Evolutionary conservation across 2,888 invertebrate species (phyloP).

Genomic region (Tyria jacobaeae): DNA sequence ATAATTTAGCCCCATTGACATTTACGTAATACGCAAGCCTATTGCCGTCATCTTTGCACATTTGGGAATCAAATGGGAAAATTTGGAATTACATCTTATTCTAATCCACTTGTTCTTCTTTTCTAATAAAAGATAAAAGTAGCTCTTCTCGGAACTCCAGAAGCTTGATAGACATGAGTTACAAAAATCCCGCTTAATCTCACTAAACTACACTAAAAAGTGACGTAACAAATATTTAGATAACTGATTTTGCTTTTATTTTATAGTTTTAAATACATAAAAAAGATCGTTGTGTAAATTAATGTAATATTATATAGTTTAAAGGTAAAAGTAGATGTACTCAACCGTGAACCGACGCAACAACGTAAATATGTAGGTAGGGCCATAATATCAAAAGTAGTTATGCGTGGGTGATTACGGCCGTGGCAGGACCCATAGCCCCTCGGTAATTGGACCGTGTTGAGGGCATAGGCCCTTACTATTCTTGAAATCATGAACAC

Average conservation of each 20-base stretch:
- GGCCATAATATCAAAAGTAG: constrained; percentile 23
- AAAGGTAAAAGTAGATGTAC: constrained; percentile 5
- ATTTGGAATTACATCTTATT: too few species aligned
- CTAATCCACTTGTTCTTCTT: too few species aligned
- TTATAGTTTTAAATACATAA: not conserved
- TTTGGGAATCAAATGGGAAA: too few species aligned
- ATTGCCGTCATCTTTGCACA: too few species aligned
- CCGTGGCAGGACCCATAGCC: constrained; percentile 22
- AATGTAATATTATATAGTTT: constrained; percentile 1
- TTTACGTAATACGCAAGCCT: too few species aligned
- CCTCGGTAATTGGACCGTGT: constrained; percentile 5
- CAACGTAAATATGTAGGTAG: constrained; percentile 15
- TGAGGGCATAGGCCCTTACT: constrained; percentile 17
- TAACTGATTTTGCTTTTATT: not conserved
- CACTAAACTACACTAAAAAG: not conserved
- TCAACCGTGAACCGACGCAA: not conserved
- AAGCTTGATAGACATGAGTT: too few species aligned
- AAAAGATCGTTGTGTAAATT: not conserved
- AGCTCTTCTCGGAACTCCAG: too few species aligned
- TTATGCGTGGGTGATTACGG: constrained; percentile 37
- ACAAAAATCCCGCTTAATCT: too few species aligned
- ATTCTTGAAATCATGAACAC: constrained; percentile 14
- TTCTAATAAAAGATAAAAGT: too few species aligned
- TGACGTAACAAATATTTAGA: not conserved
- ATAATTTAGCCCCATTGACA: too few species aligned